Evolutionary conservation across 2,888 invertebrate species (phyloP), one percentile per base, ranked within the genome.

Genomic region (Lasioglossum villosulum): DNA sequence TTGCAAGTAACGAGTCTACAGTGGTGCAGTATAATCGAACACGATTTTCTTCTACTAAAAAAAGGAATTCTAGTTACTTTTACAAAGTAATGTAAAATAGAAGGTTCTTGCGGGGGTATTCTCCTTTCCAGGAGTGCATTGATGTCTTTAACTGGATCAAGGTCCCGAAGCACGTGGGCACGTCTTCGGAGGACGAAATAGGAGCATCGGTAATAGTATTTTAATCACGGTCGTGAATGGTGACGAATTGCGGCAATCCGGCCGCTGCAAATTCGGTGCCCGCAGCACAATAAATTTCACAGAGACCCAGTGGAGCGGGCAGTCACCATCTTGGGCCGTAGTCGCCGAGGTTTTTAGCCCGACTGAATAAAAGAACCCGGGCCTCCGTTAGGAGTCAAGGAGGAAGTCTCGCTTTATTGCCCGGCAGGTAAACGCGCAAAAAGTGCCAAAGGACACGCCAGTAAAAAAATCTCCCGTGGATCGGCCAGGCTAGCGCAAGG

Each of bases 341-440:
- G 3, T 34, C 27, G 37, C 27, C 70, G 39, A 63, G 52, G 77
- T 71, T 78, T 71, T 74, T 74, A 59, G 10, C 52, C 34, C 30
- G n/a, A 3, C 75, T 30, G 71, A 66, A 83, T 75, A 74, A 83
- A 78, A 75, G 71, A 52, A 30, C 34, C 23, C 37, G 63, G 45
- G 10, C 23, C 45, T 74, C 83, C 85, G 79, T 76, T 80, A 84
- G 70, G 70, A 75, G 78, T 63, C 63, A 52, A 80, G 37, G 56
- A 73, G 76, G 82, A 81, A 82, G 80, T 71, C 52, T 30, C 59
- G 63, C n/a, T 52, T 86, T 88, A 87, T 88, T 86, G 86, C 83
- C 78, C 10, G 2, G 39, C 87, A 88, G 87, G 88, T 89, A 86
- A 86, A 82, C 74, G 74, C 71, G 80, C 80, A 86, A 85, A 80